Conservation (phyloP, 2,797 vertebrate species). For the Tapera naevia region DNA sequence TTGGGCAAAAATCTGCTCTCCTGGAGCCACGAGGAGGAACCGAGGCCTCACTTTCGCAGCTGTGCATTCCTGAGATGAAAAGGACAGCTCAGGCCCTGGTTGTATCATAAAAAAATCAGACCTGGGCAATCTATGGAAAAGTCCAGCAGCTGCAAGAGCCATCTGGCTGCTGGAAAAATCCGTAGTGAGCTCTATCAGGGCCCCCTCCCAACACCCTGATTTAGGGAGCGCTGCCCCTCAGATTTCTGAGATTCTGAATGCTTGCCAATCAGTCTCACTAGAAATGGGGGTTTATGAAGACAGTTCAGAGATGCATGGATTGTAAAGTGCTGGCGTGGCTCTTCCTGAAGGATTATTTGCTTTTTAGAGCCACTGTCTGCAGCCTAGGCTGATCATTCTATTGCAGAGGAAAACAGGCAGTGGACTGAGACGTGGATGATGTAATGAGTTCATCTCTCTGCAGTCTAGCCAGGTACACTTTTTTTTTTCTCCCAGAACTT, state of each 20-base stretch:
- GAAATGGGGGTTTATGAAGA: neutral
- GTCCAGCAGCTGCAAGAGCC: constrained; percentile 2
- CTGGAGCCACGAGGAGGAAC: neutral
- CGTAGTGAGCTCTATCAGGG: neutral
- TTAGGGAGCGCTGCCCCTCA: neutral
- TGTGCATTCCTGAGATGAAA: constrained; percentile 42
- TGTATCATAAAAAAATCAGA: neutral
- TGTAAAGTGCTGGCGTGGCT: neutral
- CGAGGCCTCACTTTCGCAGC: neutral
- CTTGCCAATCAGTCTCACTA: neutral
- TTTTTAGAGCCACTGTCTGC: neutral
- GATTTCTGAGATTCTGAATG: neutral
- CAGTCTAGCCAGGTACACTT: neutral
- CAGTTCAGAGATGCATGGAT: neutral
- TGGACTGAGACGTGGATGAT: neutral
- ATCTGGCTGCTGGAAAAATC: constrained; percentile 13
- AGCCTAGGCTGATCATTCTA: neutral
- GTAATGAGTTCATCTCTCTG: constrained; percentile 13
- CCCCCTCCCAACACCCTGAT: rapidly evolving
- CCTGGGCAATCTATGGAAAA: neutral
- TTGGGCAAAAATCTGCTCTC: neutral
- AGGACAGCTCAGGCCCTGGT: neutral
- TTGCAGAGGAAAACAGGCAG: constrained; percentile 40
- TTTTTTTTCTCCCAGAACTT: neutral
- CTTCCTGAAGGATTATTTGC: neutral